Evolutionary conservation across 1,140 invertebrate genomes (phyloP), one percentile per base, ranked within the genome.

Genomic region (Apocrypta bakeri): DNA sequence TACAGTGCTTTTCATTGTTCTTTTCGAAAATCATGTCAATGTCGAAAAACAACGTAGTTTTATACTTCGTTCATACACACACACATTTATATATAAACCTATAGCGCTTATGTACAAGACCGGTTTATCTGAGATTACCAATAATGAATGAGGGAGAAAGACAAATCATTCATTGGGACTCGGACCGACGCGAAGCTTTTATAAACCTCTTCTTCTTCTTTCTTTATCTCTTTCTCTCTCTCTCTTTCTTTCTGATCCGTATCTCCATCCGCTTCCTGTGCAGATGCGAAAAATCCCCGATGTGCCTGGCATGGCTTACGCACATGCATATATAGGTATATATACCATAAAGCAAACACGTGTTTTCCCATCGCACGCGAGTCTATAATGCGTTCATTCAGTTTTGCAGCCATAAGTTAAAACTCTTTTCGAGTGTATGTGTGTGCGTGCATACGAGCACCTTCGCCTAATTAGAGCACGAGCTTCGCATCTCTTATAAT

Each of bases 201-300:
- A 14, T n/a, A 61, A 61, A n/a, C 56, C 56, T 61, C n/a, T 61
- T n/a, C 56, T 61, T 61, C 17, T 12, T 61, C 56, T 61, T 14
- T 61, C 56, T 61, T 14, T 61, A 4, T 61, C 56, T 61, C 56
- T 61, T 14, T 61, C 56, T 61, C 56, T 3, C 56, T 61, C 56
- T 4, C 56, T 25, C 24, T 1, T 6, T 31, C 56, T 61, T n/a
- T 14, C 42, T 63, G 68, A 73, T 80, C 29, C 64, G 66, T 42
- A 68, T 78, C 64, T 79, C 25, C 37, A 31, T 68, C 25, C 66
- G 25, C 40, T 79, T 79, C 66, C 77, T 31, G 75, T 42, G 63
- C 75, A 78, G 75, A 78, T 78, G 63, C 75, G 31, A 78, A 68
- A 78, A 78, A 42, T 9, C 25, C n/a, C 17, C 42, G 17, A 25